Base-by-base conservation (phyloP, 2,113 vertebrate species). In the Saccopteryx leptura region DNA sequence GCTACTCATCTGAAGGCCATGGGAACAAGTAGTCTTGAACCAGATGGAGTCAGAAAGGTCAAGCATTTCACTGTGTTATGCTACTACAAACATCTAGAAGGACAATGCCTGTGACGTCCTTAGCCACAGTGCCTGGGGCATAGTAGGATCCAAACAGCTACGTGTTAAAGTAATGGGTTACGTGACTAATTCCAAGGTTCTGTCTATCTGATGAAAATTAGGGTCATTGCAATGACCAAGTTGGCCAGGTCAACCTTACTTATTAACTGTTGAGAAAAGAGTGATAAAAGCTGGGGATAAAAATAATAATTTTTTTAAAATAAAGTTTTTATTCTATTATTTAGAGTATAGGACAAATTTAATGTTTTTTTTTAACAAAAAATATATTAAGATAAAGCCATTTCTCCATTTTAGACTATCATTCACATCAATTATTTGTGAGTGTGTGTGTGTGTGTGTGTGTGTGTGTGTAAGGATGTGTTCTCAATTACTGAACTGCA, bases 291-390 rank as follows among this genome's bases (percentile, higher is more conserved):
- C 33, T 80, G 33, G 21, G 8, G n/a, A 31, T 50, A 72, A 65
- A 80, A 72, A 54, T 4, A 74, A 9, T 14, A 28, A 11, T 19
- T 75, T 50, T 91, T 87, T 66, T 24, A 48, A 48, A 88, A 56
- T 33, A 14, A 74, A 75, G 33, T 60, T 75, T 79, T 58, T n/a
- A 50, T 80, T 60, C 26, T 66, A 39, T 46, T n/a, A 74, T 56
- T 69, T 78, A 82, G 23, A 82, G 21, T 52, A 48, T 84, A 50
- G 50, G 28, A 56, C 63, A 68, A 24, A n/a, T 39, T 21, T 83
- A 33, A 63, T 31, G 26, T 91, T 87, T 78, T 87, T 87, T 39
- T 76, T 15, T 54, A 85, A 58, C 15, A 66, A 87, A 82, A 76
- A 75, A 82, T 14, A 23, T 75, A 39, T 17, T 39, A 68, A 63